Conservation (phyloP, 1,140 invertebrate species). For the Cherax destructor region DNA sequence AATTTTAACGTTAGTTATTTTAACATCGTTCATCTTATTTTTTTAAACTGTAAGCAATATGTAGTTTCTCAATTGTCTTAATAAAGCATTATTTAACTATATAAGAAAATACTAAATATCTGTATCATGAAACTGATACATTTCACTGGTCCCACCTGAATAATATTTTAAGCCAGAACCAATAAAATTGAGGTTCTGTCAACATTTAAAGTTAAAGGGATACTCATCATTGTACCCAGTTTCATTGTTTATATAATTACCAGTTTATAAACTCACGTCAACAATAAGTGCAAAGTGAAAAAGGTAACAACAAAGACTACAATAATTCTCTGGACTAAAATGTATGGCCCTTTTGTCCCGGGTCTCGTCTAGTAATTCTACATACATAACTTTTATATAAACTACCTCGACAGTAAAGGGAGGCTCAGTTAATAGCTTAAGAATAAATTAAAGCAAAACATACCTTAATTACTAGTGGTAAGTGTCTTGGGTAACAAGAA, state of each 20-base stretch:
- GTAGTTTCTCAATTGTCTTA: too few relatives aligned
- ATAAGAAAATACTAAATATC: not conserved
- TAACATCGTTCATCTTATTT: not conserved
- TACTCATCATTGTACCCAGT: not conserved
- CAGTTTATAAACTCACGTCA: not conserved
- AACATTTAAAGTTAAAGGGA: not conserved
- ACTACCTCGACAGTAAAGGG: not conserved
- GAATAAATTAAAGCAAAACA: not conserved
- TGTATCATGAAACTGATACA: not conserved
- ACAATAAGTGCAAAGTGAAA: not conserved
- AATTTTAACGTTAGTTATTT: not conserved
- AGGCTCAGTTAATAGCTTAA: not conserved
- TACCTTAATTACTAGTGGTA: not conserved
- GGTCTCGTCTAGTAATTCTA: not conserved
- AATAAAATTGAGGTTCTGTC: not conserved
- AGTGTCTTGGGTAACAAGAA: not conserved
- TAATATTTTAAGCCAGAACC: not conserved
- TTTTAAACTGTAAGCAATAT: too few relatives aligned
- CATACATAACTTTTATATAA: not conserved
- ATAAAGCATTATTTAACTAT: too few relatives aligned
- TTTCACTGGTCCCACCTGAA: not conserved
- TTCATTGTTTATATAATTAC: not conserved
- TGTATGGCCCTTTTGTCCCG: not conserved
- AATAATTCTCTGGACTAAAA: too few relatives aligned
- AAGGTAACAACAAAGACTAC: not conserved